Evolutionary conservation across 2,888 invertebrate genomes (phyloP), one percentile per base, ranked within the genome.

Genomic region (Melitaea athalia): DNA sequence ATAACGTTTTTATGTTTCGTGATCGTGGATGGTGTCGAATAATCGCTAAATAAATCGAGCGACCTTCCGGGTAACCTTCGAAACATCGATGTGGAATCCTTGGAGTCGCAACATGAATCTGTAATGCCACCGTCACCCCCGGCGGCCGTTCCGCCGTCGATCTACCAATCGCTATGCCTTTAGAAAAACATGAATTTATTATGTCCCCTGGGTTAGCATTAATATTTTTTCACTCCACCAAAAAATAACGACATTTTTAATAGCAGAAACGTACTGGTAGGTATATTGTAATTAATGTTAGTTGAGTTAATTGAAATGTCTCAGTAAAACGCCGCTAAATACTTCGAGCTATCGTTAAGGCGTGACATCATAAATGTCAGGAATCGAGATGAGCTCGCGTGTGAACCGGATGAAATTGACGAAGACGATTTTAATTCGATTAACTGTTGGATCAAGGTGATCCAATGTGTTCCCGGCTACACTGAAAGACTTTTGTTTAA

Each of bases 71-170:
- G 62, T 63, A 71, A 72, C 75, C 75, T 76, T 71, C 69, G 73
- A 70, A 68, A 67, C 75, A 70, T 75, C 74, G 74, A 72, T 72
- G 74, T 73, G 63, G 71, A 74, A 69, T 69, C 69, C 70, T 69
- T 70, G 62, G 72, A 71, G 65, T 68, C 71, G 72, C 71, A 71
- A 69, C 75, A 75, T 72, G 76, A 78, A 78, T 77, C 74, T 76
- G 71, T 75, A 76, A 73, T 72, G 68, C 70, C 74, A 64, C 60
- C 74, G 72, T 73, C 69, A 72, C 69, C 70, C 74, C 75, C 66
- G 67, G 66, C 70, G 53, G 62, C 69, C 68, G 68, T 49, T 49
- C 64, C 70, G 60, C 64, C 38, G 42, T 42, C 65, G 71, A 72
- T 70, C 73, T 70, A 67, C 73, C 71, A 72, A 73, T 73, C 67